phyloP scores from a whole-genome alignment of 2,113 vertebrate genomes.

The Hippocampus barbouri region DNA sequence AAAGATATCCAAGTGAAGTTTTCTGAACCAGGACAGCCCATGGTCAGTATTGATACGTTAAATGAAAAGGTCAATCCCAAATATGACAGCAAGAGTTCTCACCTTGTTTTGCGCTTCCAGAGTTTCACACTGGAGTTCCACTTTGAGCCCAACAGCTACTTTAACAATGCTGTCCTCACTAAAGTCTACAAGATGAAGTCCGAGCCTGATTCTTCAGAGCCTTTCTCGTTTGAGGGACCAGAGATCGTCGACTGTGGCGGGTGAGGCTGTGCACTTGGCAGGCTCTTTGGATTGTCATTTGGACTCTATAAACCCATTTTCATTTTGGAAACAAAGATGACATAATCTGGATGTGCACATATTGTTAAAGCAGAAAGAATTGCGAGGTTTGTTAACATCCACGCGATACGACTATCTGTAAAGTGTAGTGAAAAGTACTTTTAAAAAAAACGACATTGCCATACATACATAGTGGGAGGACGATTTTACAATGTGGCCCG shows the following conservation, averaged over 20 bases:
- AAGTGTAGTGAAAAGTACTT: too few species aligned
- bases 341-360: too few species aligned
- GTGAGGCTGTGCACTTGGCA: conserved; percentile 70
- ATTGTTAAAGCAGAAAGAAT: too few species aligned
- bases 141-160: conserved; percentile 93
- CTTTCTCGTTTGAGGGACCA: conserved; percentile 96
- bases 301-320: too few species aligned
- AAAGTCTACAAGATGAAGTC: conserved; percentile 99
- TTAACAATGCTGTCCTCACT: conserved; percentile 88
- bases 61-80: background rate
- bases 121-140: conserved; percentile 97
- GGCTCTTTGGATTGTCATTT: background rate
- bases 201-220: conserved; percentile 86
- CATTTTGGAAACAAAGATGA: too few species aligned
- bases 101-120: conserved; percentile 55
- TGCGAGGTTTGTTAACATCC: too few species aligned
- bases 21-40: conserved; percentile 89
- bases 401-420: too few species aligned
- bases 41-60: conserved; percentile 74
- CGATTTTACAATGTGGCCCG: too few species aligned
- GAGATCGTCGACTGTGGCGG: conserved; percentile 97
- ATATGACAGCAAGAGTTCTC: background rate
- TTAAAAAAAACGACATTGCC: too few species aligned
- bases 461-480: too few species aligned
- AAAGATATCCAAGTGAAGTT: conserved; percentile 96